Base-by-base conservation (phyloP, 2,113 vertebrate species). In the Micronycteris hirsuta region DNA sequence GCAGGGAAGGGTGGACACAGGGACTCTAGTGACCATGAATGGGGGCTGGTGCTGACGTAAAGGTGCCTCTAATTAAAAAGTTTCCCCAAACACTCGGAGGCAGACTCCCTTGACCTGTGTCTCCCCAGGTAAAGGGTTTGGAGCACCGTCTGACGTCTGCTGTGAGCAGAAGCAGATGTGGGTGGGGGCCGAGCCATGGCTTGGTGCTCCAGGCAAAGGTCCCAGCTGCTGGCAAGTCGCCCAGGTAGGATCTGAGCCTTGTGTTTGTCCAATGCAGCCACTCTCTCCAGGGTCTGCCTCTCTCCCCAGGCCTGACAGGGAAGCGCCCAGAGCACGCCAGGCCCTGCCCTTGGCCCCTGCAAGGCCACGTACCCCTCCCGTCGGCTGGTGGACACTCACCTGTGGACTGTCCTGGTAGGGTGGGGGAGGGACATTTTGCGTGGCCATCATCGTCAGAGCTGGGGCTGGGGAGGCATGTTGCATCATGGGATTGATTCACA, bases 381-480 rank as follows among this genome's bases (percentile, higher is more conserved):
- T 10, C 1, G 2, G 61, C 20, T 65, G 26, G 41, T 78, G 45
- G 58, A 43, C 94, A 96, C 99, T 99, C 97, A 99, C 99, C 99
- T 99, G 99, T 85, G 99, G 99, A 98, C 98, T 99, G 98, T 99
- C 99, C 98, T 99, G 99, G 98, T 99, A 99, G 97, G 99, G 99
- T 98, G 99, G 99, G 98, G 99, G 99, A 98, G 99, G 99, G 98
- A 99, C 99, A 33, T 99, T 99, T 99, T 99, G 99, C 97, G 99
- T 99, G 99, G 99, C 99, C 99, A 99, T 99, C 99, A 99, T 99
- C 89, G 99, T 99, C 99, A 99, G 98, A 99, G 99, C 98, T 98
- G 99, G 99, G 98, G 99, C 99, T 97, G 99, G 99, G 99, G 99
- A 99, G 98, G 99, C 99, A 99, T 99, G 99, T 99, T 99, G 99